Conservation (phyloP, 2,888 invertebrate genomes). For the Reticulitermes lucifugus region DNA sequence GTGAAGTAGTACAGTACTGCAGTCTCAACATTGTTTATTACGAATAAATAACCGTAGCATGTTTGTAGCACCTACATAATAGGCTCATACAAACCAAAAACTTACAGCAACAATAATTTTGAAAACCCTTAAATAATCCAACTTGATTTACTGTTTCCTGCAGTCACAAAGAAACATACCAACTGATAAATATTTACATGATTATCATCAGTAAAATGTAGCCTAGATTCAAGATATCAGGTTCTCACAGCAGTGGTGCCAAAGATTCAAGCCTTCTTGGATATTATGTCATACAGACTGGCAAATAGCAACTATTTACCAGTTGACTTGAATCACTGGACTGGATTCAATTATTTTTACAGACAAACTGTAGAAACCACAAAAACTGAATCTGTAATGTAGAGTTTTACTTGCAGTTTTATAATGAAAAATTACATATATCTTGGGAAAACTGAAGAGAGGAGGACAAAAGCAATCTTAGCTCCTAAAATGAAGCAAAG, state of each 20-base stretch:
- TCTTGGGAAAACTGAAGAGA: background rate
- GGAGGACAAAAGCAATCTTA: background rate
- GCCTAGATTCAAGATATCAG: background rate
- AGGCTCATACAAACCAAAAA: conserved; percentile 47
- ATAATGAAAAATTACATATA: background rate
- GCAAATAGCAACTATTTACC: no score
- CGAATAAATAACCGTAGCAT: conserved; percentile 51
- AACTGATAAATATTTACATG: conserved; percentile 26
- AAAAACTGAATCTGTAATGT: background rate
- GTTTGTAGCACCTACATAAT: conserved; percentile 50
- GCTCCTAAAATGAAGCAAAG: conserved; percentile 1
- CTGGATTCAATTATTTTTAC: no score
- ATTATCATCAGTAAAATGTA: conserved; percentile 23
- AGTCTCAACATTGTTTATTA: conserved; percentile 51
- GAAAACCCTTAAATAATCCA: conserved; percentile 29
- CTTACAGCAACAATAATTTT: conserved; percentile 35
- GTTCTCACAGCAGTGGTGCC: no score
- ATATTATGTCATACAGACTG: no score
- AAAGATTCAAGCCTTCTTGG: no score
- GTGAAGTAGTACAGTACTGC: background rate
- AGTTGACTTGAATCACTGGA: no score
- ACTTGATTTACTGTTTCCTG: conserved; percentile 24
- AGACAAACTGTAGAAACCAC: no score
- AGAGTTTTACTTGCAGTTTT: background rate
- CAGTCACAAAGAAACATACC: conserved; percentile 25